phyloP scores from a whole-genome alignment of 1,140 invertebrate genomes.

The Apis cerana region DNA sequence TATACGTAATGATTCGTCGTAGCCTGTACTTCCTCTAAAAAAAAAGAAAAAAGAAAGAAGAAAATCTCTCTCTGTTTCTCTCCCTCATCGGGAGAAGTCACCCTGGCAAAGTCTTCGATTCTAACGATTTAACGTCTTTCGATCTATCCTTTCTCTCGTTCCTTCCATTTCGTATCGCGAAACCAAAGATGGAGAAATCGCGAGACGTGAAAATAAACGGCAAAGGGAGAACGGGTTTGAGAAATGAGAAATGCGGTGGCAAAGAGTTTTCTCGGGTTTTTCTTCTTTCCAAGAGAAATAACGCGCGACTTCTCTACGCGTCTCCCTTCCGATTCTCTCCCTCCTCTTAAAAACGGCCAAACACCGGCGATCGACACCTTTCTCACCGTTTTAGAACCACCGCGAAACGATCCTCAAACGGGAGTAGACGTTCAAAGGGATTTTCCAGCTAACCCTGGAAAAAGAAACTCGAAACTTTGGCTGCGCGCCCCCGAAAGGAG shows the following conservation, averaged over 20 bases:
- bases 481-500: background rate
- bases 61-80: background rate
- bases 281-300: background rate
- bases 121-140: slow-evolving; percentile 34
- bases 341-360: slow-evolving; percentile 8
- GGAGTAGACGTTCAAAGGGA: slow-evolving; percentile 17
- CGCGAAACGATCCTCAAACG: slow-evolving; percentile 28
- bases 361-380: background rate
- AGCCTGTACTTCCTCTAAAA: background rate
- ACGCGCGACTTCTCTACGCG: background rate
- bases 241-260: no score
- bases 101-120: background rate
- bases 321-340: background rate
- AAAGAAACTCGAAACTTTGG: slow-evolving; percentile 29
- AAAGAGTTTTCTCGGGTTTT: background rate
- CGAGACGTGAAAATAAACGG: background rate
- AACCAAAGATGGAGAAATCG: no score
- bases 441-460: slow-evolving; percentile 1
- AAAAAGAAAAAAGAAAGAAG: no score
- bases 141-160: background rate
- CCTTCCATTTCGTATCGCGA: background rate
- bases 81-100: slow-evolving; percentile 1
- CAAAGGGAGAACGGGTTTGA: background rate
- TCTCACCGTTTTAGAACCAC: background rate
- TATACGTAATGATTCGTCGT: slow-evolving; percentile 31